Conservation (phyloP, 2,797 vertebrate genomes). For the Schizopygopsis pylzovi region DNA sequence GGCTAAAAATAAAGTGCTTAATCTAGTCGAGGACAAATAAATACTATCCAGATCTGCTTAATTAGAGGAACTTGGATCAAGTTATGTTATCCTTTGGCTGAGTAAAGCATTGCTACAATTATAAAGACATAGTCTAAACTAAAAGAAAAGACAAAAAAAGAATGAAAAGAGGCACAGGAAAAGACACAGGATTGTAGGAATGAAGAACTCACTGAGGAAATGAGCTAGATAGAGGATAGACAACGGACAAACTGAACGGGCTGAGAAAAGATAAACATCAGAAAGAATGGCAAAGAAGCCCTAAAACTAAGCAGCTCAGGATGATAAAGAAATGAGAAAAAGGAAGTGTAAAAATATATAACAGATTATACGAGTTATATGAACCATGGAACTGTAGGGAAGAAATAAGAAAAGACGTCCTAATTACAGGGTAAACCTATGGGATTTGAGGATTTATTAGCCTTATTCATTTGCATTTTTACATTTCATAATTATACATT, state of each 20-base stretch:
- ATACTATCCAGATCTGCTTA: conserved; percentile 12
- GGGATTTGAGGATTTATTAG: conserved; percentile 5
- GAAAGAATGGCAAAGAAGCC: conserved; percentile 32
- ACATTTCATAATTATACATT: conserved; percentile 24
- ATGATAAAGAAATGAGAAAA: conserved; percentile 10
- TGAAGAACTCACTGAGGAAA: conserved; percentile 21
- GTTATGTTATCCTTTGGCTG: conserved; percentile 6
- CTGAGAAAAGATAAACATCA: conserved; percentile 25
- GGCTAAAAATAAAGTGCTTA: conserved; percentile 19
- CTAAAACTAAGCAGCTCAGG: not conserved
- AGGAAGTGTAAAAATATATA: not conserved
- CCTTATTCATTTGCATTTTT: conserved; percentile 41
- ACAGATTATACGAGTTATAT: conserved; percentile 13
- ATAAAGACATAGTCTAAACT: conserved; percentile 17
- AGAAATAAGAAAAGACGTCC: conserved; percentile 21
- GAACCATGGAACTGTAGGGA: conserved; percentile 12
- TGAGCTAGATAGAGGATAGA: not conserved
- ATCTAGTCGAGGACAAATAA: conserved; percentile 13
- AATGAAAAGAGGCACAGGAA: conserved; percentile 27
- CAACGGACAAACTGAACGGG: conserved; percentile 21
- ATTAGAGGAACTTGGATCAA: conserved; percentile 1
- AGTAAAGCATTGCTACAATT: conserved; percentile 12
- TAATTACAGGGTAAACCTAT: conserved; percentile 30
- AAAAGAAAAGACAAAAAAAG: conserved; percentile 40
- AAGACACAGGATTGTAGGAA: conserved; percentile 7